Base-by-base conservation (phyloP, 2,888 invertebrate species). In the Callinectes sapidus region DNA sequence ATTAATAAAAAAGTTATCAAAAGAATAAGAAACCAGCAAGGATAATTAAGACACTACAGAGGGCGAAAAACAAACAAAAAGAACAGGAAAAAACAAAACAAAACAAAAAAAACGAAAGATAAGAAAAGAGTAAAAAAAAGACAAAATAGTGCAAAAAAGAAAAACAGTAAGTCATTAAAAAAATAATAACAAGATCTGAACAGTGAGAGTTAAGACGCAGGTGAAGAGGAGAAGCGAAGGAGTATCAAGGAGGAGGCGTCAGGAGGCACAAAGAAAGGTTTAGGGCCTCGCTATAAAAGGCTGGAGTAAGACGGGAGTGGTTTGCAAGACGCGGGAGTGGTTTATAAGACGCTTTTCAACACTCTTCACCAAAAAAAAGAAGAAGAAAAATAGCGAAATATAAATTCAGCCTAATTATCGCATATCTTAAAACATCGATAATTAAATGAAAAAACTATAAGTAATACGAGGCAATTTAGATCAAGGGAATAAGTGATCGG, bases 261-360 rank as follows among this genome's bases (percentile, higher is more conserved):
- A 77, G 28, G 28, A 39, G 71, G 71, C 13, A 28, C 28, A 77
- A n/a, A 77, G 28, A 2, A 28, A n/a, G 28, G 28, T 77, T 77
- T 77, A 77, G 23, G 71, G 13, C 71, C n/a, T 28, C 13, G n/a
- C 71, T 77, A 28, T 28, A 77, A 77, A 77, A 77, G 71, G 71
- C 13, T 77, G 23, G 71, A 77, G 71, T 77, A 77, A 77, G 71
- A 77, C 71, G 71, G 71, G 71, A 77, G 71, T 28, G 71, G 13
- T n/a, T 23, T 28, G 71, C 28, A 77, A 77, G 71, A 28, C n/a
- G 71, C 23, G 10, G 71, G 71, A 77, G n/a, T n/a, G n/a, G n/a
- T n/a, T n/a, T n/a, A n/a, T n/a, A n/a, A n/a, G n/a, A n/a, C 13
- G 16, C 14, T 18, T 81, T 35, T 35, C 81, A 81, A 10, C 35